Percentiles rank a stretch among this genome's conserved stretches.
phyloP scores from a whole-genome alignment of 2,113 vertebrate genomes.

The Nerophis ophidion region DNA sequence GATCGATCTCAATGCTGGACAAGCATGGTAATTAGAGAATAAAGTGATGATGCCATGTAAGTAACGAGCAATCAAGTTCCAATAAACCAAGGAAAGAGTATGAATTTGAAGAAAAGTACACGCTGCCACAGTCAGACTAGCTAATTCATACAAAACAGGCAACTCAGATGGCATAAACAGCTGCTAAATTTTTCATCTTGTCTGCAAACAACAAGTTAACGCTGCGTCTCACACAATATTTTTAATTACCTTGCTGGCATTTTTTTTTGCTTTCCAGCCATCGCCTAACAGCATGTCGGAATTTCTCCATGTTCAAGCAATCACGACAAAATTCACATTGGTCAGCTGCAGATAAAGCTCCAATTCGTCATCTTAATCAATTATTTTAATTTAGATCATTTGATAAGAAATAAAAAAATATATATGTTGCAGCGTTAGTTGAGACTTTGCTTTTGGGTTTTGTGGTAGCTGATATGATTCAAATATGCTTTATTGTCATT shows the following conservation, averaged over 20 bases:
- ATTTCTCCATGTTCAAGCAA: no score
- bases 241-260: not conserved
- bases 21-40: constrained; percentile 7
- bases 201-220: not conserved
- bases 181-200: not conserved
- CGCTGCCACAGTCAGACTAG: not conserved
- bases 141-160: not conserved
- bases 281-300: not conserved
- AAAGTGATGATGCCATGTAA: constrained; percentile 14
- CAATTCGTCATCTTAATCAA: no score
- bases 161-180: constrained; percentile 2
- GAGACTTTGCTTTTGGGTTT: no score
- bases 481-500: no score
- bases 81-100: not conserved
- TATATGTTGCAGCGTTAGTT: no score
- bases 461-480: no score
- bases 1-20: not conserved
- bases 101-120: not conserved
- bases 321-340: not conserved
- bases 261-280: not conserved
- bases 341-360: no score
- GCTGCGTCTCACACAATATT: not conserved
- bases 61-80: constrained; percentile 4
- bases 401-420: no score
- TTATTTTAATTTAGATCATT: no score